Conservation (phyloP, 1,140 invertebrate genomes). For the Drosophila jambulina region DNA sequence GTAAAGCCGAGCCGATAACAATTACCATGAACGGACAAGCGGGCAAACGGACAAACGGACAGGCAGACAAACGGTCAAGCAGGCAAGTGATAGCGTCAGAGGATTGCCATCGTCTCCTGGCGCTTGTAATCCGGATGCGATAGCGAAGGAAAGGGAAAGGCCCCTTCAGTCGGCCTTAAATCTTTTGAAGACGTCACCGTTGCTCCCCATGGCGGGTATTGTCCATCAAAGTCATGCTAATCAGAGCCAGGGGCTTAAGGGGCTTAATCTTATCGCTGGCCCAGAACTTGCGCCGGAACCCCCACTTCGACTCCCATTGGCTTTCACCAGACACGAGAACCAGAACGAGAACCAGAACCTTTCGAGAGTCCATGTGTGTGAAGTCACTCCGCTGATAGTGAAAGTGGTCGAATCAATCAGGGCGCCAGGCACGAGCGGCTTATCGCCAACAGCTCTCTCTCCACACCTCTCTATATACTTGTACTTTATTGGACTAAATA, state of each 20-base stretch:
- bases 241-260: conserved; percentile 15
- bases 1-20: conserved; percentile 15
- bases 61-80: background rate
- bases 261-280: conserved; percentile 46
- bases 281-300: conserved; percentile 8
- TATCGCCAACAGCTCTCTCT: background rate
- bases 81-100: conserved; percentile 25
- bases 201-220: background rate
- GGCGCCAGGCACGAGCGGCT: conserved; percentile 26
- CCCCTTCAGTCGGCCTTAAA: background rate
- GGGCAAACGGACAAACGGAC: background rate
- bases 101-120: background rate
- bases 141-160: conserved; percentile 35
- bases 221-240: conserved; percentile 19
- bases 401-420: conserved; percentile 22
- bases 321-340: conserved; percentile 3
- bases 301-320: background rate
- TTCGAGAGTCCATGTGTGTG: background rate
- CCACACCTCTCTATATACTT: background rate
- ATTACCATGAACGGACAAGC: background rate
- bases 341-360: background rate
- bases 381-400: conserved; percentile 23
- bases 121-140: conserved; percentile 37
- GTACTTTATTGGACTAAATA: conserved; percentile 63
- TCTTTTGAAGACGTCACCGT: conserved; percentile 36